A percentile compares a stretch with the other conserved stretches of the same genome.
These are phyloP conservation scores for Pheosia gnoma DNA, from an alignment of 2,888 invertebrate genomes.

Conservation along the genomic window DNA sequence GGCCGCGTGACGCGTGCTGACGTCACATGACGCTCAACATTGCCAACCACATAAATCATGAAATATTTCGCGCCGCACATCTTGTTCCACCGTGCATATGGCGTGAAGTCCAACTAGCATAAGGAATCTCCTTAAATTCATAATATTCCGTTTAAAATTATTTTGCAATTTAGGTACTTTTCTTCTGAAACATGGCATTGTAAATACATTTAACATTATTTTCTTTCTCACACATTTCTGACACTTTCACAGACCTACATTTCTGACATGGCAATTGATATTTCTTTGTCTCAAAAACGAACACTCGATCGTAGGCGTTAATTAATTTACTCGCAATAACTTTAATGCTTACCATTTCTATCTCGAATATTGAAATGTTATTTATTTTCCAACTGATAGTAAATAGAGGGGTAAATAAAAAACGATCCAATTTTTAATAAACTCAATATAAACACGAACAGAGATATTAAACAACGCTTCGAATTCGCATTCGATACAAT, in stretches of 20 bases:
- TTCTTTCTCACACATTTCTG: too few species aligned
- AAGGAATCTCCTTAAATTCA: too few species aligned
- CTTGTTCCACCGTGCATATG: conserved; percentile 22
- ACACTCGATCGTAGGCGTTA: not conserved
- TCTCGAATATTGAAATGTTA: conserved; percentile 10
- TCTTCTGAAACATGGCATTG: too few species aligned
- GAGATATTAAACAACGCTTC: conserved; percentile 53
- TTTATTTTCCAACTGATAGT: conserved; percentile 15
- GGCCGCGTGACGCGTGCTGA: conserved; percentile 50
- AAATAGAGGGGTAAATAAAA: conserved; percentile 31
- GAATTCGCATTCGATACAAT: conserved; percentile 53
- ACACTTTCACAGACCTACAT: too few species aligned
- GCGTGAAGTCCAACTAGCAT: too few species aligned
- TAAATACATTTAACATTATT: too few species aligned
- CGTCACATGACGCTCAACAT: conserved; percentile 39
- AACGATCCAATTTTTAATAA: conserved; percentile 50
- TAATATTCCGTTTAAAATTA: too few species aligned
- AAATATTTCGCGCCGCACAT: conserved; percentile 44
- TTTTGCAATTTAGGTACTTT: too few species aligned
- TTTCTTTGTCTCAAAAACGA: too few species aligned
- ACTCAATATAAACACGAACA: conserved; percentile 52
- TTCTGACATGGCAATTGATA: too few species aligned
- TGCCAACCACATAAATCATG: conserved; percentile 34
- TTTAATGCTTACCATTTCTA: conserved; percentile 8
- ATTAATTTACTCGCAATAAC: conserved; percentile 18